Base-by-base conservation (phyloP, 2,888 invertebrate genomes). In the Campopleginae sp. region DNA sequence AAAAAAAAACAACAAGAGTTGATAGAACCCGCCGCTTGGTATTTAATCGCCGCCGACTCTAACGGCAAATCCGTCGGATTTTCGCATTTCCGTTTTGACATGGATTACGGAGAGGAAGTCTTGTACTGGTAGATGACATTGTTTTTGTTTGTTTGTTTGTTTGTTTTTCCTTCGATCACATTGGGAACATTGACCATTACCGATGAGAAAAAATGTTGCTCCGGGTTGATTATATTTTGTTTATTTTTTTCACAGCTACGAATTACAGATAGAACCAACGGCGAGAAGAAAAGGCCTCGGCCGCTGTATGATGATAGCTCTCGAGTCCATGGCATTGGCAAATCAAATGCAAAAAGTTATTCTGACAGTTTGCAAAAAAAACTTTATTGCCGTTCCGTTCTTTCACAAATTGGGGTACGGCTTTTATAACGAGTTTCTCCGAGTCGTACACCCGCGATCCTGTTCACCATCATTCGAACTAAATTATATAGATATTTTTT, bases 241-340 rank as follows among this genome's bases (percentile, higher is more conserved):
- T 65, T 71, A 51, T 78, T 86, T 93, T 80, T 87, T 83, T 86
- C 94, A 72, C 90, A 98, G 98, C 93, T 98, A 98, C 94, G 98
- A 98, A 94, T 95, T 98, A 86, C 98, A 98, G 94, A 94, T 98
- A 88, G 96, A 96, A 91, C 94, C 95, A 74, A 94, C 94, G 12
- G 95, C 96, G 44, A 95, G 97, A 86, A 95, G 97, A 84, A 96
- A 96, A 93, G 98, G 98, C 12, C 94, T 98, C 63, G 98, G 98
- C 5, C 96, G 96, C 92, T 97, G 97, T 91, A 95, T 98, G 94
- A 96, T 98, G 95, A 95, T 96, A 90, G 95, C 97, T 87, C 94
- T 98, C 86, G 98, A 98, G 94, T 94, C 95, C 75, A 95, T 98
- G 82, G 98, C 97, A 66, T 95, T 94, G 90, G 95, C 95, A 84